These are phyloP conservation scores for Drosophila vallismaia DNA, from an alignment of 2,888 invertebrate species.

Conservation along the genomic window DNA sequence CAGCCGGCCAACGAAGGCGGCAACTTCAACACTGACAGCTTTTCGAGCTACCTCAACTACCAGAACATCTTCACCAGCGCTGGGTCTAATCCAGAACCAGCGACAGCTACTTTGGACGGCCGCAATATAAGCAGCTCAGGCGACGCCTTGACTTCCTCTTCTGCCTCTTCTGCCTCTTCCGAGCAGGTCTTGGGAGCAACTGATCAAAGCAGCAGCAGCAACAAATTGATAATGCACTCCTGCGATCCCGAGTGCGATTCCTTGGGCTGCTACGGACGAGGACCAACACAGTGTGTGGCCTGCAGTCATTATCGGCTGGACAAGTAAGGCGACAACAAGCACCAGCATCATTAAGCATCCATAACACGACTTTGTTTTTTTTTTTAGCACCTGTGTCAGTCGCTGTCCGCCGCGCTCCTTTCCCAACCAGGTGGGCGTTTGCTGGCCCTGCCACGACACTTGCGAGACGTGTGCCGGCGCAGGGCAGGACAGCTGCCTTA, in stretches of 20 bases:
- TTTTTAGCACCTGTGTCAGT: constrained; percentile 90
- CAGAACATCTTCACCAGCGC: constrained; percentile 91
- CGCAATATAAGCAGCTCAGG: constrained; percentile 86
- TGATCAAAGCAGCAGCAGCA: constrained; percentile 75
- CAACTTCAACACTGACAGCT: constrained; percentile 88
- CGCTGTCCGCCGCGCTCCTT: constrained; percentile 93
- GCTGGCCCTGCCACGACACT: constrained; percentile 94
- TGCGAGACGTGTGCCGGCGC: constrained; percentile 95
- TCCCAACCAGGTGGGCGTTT: constrained; percentile 91
- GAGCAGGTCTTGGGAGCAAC: constrained; percentile 56
- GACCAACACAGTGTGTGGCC: constrained; percentile 92
- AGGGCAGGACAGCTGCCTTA: constrained; percentile 93
- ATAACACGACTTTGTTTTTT: background rate
- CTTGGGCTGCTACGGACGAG: constrained; percentile 93
- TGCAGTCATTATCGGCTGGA: constrained; percentile 92
- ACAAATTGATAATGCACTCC: constrained; percentile 57
- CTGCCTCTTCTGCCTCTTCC: constrained; percentile 10
- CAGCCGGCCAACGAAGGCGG: constrained; percentile 84
- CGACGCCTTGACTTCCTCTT: background rate
- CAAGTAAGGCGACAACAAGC: constrained; percentile 85
- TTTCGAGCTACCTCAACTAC: constrained; percentile 90
- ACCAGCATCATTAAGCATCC: background rate
- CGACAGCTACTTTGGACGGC: constrained; percentile 90
- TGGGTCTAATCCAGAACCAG: constrained; percentile 91
- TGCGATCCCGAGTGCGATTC: constrained; percentile 94